Conservation (phyloP, 2,888 invertebrate species). For the Andricus curvator region DNA sequence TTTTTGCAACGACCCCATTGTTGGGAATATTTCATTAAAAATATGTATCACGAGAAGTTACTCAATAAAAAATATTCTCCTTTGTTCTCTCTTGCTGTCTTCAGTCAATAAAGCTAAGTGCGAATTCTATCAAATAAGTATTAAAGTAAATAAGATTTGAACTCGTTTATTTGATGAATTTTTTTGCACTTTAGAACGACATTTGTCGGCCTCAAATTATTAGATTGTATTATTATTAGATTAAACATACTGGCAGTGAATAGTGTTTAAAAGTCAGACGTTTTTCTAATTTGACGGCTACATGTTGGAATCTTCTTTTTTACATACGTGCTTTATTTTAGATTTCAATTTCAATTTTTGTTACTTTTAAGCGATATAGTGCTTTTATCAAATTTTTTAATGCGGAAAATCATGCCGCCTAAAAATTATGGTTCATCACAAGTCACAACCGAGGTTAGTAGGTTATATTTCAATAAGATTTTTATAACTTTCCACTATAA, state of each 20-base stretch:
- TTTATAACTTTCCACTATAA: too few species aligned
- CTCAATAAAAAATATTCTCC: neutral
- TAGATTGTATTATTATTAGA: neutral
- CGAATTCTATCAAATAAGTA: neutral
- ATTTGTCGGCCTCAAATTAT: neutral
- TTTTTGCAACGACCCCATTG: too few species aligned
- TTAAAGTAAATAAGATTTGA: neutral
- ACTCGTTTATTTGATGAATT: neutral
- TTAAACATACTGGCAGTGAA: neutral
- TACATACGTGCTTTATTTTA: too few species aligned
- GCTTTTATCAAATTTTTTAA: neutral
- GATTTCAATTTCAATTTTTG: neutral
- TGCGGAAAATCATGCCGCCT: neutral
- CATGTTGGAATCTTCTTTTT: too few species aligned
- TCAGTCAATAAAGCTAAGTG: neutral
- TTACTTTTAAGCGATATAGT: neutral
- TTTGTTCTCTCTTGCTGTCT: neutral
- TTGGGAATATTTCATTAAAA: too few species aligned
- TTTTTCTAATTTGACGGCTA: neutral
- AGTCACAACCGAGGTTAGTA: slow-evolving; percentile 14
- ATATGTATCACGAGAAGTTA: too few species aligned
- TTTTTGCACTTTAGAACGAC: neutral
- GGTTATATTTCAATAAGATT: neutral
- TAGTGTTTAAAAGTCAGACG: neutral
- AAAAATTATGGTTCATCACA: slow-evolving; percentile 11